A percentile compares a stretch with the other conserved stretches of the same genome.
Evolutionary conservation across 2,113 vertebrate genomes (phyloP).

Genomic region (Panurus biarmicus): DNA sequence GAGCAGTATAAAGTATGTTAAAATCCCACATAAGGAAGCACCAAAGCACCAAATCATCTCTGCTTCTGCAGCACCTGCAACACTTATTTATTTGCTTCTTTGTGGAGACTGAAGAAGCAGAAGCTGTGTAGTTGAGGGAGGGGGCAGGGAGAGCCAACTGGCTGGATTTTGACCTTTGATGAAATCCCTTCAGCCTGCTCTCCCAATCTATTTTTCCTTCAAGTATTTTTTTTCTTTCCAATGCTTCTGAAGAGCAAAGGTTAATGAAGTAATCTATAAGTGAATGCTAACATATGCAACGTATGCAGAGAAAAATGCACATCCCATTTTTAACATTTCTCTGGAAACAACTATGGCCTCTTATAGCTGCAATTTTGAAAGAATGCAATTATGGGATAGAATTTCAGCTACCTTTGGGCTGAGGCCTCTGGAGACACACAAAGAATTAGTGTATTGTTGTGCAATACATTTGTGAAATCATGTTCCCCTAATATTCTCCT

Average conservation of each 20-base stretch:
- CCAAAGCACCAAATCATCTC: not conserved
- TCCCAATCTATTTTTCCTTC: not conserved
- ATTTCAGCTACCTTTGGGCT: slow-evolving; percentile 53
- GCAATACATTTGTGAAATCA: slow-evolving; percentile 8
- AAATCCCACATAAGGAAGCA: not conserved
- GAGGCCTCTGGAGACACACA: slow-evolving; percentile 13
- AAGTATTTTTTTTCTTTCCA: not conserved
- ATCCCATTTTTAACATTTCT: slow-evolving; percentile 34
- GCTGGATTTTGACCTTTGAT: not conserved
- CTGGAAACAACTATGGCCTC: slow-evolving; percentile 28
- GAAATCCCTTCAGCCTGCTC: not conserved
- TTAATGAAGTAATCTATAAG: slow-evolving; percentile 22
- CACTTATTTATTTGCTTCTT: not conserved
- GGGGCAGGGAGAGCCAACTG: not conserved
- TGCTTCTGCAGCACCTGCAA: not conserved
- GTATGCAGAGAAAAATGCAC: slow-evolving; percentile 14
- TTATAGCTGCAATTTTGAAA: slow-evolving; percentile 47
- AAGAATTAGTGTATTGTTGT: slow-evolving; percentile 50
- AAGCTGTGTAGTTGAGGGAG: accelerated
- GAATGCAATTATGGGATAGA: slow-evolving; percentile 40
- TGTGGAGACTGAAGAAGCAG: not conserved
- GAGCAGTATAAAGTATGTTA: not conserved
- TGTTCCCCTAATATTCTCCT: not conserved
- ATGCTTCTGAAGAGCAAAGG: slow-evolving; percentile 37
- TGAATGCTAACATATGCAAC: slow-evolving; percentile 18